These are phyloP conservation scores for Rhinogobio ventralis DNA, from an alignment of 2,797 vertebrate species.

Conservation along the genomic window DNA sequence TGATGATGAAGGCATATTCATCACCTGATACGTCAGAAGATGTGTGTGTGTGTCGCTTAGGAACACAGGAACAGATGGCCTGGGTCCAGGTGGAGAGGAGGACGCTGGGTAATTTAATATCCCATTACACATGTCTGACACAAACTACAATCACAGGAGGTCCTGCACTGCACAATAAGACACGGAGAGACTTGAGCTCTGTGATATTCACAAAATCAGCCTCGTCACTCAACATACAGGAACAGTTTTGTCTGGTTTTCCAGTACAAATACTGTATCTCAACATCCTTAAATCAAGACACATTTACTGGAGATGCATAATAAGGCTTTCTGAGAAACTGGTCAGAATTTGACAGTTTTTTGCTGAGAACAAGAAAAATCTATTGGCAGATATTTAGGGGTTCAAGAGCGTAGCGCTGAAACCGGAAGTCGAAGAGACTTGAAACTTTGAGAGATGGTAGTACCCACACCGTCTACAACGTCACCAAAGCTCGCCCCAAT, in stretches of 20 bases:
- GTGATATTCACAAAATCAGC: background rate
- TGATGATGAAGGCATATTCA: background rate
- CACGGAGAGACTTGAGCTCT: background rate
- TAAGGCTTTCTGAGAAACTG: background rate
- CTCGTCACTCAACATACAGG: background rate
- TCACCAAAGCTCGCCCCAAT: too few relatives aligned
- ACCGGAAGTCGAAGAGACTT: too few relatives aligned
- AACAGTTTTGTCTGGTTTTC: background rate
- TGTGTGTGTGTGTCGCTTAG: too few relatives aligned
- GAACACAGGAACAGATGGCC: constrained; percentile 49
- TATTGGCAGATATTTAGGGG: too few relatives aligned
- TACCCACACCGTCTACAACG: too few relatives aligned
- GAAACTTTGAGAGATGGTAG: too few relatives aligned
- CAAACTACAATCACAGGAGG: background rate
- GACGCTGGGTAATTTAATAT: constrained; percentile 52
- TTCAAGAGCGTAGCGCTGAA: too few relatives aligned
- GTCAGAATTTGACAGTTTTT: too few relatives aligned
- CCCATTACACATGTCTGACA: constrained; percentile 50
- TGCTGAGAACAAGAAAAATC: too few relatives aligned
- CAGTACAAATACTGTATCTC: background rate
- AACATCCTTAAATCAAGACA: background rate
- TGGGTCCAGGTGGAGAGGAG: constrained; percentile 44
- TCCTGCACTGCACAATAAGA: background rate
- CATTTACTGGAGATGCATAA: background rate
- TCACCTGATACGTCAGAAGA: too few relatives aligned